Evolutionary conservation across 2,113 vertebrate species (phyloP).

Genomic region (Lanius ludovicianus): DNA sequence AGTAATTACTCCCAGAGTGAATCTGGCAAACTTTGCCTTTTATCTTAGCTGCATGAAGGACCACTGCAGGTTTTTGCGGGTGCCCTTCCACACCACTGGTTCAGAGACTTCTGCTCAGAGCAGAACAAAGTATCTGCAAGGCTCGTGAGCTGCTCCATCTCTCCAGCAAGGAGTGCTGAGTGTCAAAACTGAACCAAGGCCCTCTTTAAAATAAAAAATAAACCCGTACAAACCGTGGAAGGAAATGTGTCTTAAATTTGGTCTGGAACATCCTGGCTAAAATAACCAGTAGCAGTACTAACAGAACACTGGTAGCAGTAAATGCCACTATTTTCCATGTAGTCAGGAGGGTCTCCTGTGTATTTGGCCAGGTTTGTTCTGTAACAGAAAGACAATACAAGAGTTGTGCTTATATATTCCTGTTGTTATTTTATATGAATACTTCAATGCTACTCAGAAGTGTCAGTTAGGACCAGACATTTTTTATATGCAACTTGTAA

Average conservation of each 20-base stretch:
- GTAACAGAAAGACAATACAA: background rate
- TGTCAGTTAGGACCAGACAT: background rate
- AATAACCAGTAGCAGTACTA: constrained; percentile 84
- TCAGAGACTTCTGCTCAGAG: background rate
- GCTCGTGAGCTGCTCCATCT: background rate
- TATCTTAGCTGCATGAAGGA: background rate
- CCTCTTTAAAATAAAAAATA: background rate
- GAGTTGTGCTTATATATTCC: background rate
- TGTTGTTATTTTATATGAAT: background rate
- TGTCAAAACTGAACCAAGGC: background rate
- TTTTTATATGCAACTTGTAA: background rate
- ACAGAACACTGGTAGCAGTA: constrained; percentile 85
- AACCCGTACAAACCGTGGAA: constrained; percentile 74
- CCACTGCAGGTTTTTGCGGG: background rate
- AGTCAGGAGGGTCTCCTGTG: constrained; percentile 82
- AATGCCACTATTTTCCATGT: constrained; percentile 89
- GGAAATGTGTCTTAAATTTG: constrained; percentile 85
- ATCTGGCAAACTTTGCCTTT: background rate
- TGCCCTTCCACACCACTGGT: background rate
- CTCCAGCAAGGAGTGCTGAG: background rate
- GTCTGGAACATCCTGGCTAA: constrained; percentile 85
- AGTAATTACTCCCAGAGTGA: background rate
- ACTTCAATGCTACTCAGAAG: background rate
- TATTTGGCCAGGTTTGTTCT: constrained; percentile 84
- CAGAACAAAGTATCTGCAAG: background rate